Base-by-base conservation (phyloP, 2,888 invertebrate genomes). In the Ichneumoninae sp. region DNA sequence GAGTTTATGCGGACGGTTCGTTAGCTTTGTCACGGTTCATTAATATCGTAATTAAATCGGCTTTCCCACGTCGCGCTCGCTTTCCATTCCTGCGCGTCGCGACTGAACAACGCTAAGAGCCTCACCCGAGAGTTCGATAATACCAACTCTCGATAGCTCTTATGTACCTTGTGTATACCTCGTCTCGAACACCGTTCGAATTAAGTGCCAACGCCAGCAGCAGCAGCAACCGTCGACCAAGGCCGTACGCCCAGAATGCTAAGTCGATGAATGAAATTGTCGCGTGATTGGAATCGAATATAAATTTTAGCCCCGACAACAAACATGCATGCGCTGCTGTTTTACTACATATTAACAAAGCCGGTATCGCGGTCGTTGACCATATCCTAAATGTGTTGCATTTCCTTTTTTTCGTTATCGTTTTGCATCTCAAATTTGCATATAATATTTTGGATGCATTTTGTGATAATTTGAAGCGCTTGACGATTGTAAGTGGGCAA, bases 251-350 rank as follows among this genome's bases (percentile, higher is more conserved):
- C 10, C 36, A 70, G 81, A 81, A 81, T 81, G 69, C 75, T 19
- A 81, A 81, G 65, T 69, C 76, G 63, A 70, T 52, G 70, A 83
- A 81, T 83, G 81, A 83, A 83, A 83, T 76, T 81, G 47, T 71
- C 63, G 66, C 60, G 66, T 63, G 66, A 66, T 73, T 54, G 19
- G 50, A 68, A 54, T 81, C 19, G 16, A 74, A 47, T 50, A 44
- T 26, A 57, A 63, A 65, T 63, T 83, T 33, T 54, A 50, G 30
- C 70, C 52, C 57, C 40, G 13, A 50, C 70, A 63, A 66, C 44
- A 26, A 60, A 57, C 33, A 30, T n/a, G 16, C 30, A 6, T 33
- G 13, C 30, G 33, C 33, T 6, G 22, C 7, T 22, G 22, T 54
- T 60, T 30, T 26, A 60, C n/a, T 6, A 30, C 22, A 10, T 13